These are phyloP conservation scores for Apotomis capreana DNA, from an alignment of 2,888 invertebrate genomes.

Conservation along the genomic window DNA sequence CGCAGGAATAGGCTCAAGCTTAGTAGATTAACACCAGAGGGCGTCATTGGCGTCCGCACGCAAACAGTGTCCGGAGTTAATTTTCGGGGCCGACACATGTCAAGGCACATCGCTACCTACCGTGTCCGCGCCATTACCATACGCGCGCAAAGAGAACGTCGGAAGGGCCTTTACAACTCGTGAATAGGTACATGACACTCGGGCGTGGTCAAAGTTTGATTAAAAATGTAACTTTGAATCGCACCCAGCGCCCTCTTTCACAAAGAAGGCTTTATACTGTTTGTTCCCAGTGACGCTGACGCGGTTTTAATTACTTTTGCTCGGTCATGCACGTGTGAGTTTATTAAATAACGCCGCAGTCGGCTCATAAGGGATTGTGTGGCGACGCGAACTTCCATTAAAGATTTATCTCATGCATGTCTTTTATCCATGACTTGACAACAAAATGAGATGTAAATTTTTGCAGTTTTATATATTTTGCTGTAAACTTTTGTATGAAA, in stretches of 20 bases:
- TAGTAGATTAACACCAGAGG: conserved; percentile 14
- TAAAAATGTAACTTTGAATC: conserved; percentile 72
- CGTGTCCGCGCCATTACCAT: conserved; percentile 76
- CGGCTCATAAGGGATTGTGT: conserved; percentile 56
- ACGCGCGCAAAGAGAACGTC: conserved; percentile 68
- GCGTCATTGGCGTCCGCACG: conserved; percentile 42
- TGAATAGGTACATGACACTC: conserved; percentile 70
- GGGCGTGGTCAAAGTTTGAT: conserved; percentile 77
- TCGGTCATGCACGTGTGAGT: conserved; percentile 64
- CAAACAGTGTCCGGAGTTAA: conserved; percentile 68
- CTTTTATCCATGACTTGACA: conserved; percentile 8
- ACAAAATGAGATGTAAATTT: neutral
- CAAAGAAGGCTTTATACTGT: conserved; percentile 60
- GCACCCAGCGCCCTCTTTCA: conserved; percentile 62
- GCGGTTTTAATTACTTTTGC: conserved; percentile 73
- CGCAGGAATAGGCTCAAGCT: conserved; percentile 3
- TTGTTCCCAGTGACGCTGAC: conserved; percentile 61
- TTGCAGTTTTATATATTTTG: neutral
- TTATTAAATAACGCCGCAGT: conserved; percentile 60
- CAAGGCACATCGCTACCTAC: conserved; percentile 68
- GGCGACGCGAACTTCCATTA: conserved; percentile 49
- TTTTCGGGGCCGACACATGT: conserved; percentile 76
- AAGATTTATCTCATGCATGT: conserved; percentile 42
- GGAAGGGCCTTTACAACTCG: conserved; percentile 72
- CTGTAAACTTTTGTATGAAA: too few species aligned